Evolutionary conservation across 2,888 invertebrate genomes (phyloP).

Genomic region (Tenthredo livida): DNA sequence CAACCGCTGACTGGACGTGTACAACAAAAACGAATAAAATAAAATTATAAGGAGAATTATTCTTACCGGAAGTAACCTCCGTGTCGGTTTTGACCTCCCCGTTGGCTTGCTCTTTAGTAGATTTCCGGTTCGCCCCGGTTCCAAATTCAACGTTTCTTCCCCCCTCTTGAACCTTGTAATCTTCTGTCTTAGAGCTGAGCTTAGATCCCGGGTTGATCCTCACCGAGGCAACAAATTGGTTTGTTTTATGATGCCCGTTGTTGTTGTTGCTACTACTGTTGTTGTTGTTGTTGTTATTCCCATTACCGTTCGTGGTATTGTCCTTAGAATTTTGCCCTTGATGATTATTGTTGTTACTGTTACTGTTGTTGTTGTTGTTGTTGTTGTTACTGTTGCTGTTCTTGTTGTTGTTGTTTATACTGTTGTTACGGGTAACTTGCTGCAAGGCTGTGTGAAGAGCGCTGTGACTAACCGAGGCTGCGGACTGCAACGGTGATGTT

Average conservation of each 20-base stretch:
- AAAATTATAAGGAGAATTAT: neutral
- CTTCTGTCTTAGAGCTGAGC: slow-evolving; percentile 65
- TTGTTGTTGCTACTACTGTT: slow-evolving; percentile 64
- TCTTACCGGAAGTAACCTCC: slow-evolving; percentile 70
- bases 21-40: neutral
- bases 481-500: slow-evolving; percentile 41
- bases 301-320: slow-evolving; percentile 63
- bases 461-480: slow-evolving; percentile 42
- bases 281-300: slow-evolving; percentile 65
- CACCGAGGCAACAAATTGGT: slow-evolving; percentile 56
- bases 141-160: slow-evolving; percentile 61
- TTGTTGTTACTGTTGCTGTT: slow-evolving; percentile 60
- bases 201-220: slow-evolving; percentile 60
- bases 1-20: neutral
- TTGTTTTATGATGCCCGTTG: slow-evolving; percentile 63
- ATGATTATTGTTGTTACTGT: slow-evolving; percentile 2
- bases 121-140: slow-evolving; percentile 53
- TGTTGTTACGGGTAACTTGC: slow-evolving; percentile 30
- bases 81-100: slow-evolving; percentile 70
- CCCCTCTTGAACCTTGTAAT: slow-evolving; percentile 65
- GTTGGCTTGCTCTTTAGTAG: slow-evolving; percentile 59
- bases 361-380: slow-evolving; percentile 56
- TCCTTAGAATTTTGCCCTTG: slow-evolving; percentile 62
- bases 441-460: slow-evolving; percentile 37
- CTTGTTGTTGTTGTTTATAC: slow-evolving; percentile 51